Conservation (phyloP, 1,140 invertebrate genomes). For the Pseudachorutes palmiensis region DNA sequence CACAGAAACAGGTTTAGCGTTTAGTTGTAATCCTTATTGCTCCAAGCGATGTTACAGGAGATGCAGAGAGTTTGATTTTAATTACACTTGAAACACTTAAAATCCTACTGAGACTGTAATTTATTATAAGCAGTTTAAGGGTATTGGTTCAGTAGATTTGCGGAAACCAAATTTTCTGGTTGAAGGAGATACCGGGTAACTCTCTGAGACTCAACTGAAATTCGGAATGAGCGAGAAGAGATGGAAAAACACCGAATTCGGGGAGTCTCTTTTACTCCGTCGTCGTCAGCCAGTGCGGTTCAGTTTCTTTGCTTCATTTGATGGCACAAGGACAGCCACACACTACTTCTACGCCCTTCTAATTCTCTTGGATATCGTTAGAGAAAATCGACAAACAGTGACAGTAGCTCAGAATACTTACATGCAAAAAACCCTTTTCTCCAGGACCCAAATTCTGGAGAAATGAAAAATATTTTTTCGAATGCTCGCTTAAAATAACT, state of each 20-base stretch:
- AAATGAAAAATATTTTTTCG: too few species aligned
- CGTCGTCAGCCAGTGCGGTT: too few species aligned
- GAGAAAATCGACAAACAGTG: not conserved
- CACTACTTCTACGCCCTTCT: not conserved
- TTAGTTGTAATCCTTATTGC: not conserved
- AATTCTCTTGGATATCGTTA: not conserved
- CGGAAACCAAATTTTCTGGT: not conserved
- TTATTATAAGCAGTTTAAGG: not conserved
- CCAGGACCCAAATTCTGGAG: too few species aligned
- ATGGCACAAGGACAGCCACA: not conserved
- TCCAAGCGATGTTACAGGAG: not conserved
- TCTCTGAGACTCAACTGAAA: not conserved
- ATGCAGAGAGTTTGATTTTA: not conserved
- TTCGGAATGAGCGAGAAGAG: not conserved
- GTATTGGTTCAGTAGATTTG: not conserved
- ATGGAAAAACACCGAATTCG: constrained; percentile 1
- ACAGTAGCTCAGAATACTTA: not conserved
- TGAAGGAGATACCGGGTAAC: constrained; percentile 1
- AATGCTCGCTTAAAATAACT: too few species aligned
- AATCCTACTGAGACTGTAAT: not conserved
- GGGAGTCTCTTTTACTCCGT: not conserved
- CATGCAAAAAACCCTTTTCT: not conserved
- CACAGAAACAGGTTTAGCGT: not conserved
- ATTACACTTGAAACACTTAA: not conserved
- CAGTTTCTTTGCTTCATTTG: not conserved